A percentile compares a stretch with the other conserved stretches of the same genome.
Conservation (phyloP, 2,888 invertebrate genomes). For the Dione vanillae region DNA sequence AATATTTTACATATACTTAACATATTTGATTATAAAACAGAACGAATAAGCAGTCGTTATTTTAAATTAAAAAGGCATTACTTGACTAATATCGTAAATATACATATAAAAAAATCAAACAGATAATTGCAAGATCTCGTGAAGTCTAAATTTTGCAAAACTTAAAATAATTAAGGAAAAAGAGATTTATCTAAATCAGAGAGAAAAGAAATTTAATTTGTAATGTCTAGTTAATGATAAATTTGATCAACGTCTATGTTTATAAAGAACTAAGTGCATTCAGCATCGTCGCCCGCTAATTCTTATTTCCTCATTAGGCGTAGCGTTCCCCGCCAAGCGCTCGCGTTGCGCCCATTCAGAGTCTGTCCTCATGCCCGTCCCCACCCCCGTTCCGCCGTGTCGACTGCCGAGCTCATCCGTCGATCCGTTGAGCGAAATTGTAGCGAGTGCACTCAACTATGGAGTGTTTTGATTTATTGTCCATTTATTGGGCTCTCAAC, state of each 20-base stretch:
- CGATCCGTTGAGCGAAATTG: conserved; percentile 66
- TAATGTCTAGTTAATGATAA: conserved; percentile 27
- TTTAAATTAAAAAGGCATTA: not conserved
- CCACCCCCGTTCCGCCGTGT: conserved; percentile 56
- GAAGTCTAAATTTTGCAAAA: not conserved
- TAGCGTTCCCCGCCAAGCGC: conserved; percentile 62
- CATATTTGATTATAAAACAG: not conserved
- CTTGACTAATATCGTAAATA: not conserved
- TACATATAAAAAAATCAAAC: not conserved
- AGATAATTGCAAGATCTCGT: not conserved
- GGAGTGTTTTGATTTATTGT: conserved; percentile 80
- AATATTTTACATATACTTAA: not conserved
- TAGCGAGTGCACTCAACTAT: conserved; percentile 70
- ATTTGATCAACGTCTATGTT: conserved; percentile 53
- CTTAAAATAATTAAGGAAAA: not conserved
- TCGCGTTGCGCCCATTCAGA: conserved; percentile 70
- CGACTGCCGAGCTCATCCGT: conserved; percentile 57
- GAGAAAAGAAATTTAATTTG: no score
- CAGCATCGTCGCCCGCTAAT: conserved; percentile 77
- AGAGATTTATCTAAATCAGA: no score
- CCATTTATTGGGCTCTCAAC: conserved; percentile 74
- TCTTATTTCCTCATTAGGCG: conserved; percentile 82
- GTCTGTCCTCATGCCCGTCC: conserved; percentile 49
- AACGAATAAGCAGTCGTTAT: not conserved
- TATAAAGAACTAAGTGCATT: conserved; percentile 70